These are phyloP conservation scores for Catostomus latipinnis DNA, from an alignment of 2,797 vertebrate genomes.

Conservation along the genomic window DNA sequence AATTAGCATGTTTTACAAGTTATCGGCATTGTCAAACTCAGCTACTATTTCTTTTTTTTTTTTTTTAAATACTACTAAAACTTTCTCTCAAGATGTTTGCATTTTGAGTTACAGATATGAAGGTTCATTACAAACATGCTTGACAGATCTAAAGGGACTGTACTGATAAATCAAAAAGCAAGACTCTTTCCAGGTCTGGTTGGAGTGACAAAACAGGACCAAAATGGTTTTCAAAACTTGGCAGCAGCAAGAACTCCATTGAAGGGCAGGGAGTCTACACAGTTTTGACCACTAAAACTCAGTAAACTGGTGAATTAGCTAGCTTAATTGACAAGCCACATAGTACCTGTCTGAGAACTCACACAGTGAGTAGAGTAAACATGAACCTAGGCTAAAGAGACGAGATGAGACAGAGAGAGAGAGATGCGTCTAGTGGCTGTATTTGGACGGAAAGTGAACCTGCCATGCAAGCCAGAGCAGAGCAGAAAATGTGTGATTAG, in stretches of 20 bases:
- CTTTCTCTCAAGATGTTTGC: too few species aligned
- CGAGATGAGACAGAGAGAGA: too few species aligned
- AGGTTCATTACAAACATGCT: too few species aligned
- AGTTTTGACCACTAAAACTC: conserved; percentile 18
- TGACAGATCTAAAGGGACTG: too few species aligned
- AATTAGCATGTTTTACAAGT: neutral
- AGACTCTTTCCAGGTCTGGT: neutral
- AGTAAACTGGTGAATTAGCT: conserved; percentile 41
- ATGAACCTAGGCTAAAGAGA: neutral
- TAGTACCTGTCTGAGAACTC: neutral
- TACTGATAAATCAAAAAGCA: too few species aligned
- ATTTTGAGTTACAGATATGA: too few species aligned
- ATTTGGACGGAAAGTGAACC: neutral
- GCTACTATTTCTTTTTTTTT: too few species aligned
- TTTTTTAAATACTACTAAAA: too few species aligned
- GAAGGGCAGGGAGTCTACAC: conserved; percentile 1
- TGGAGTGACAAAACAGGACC: neutral
- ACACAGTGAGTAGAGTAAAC: neutral
- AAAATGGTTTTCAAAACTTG: conserved; percentile 52
- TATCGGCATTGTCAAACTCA: neutral
- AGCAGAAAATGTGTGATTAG: conserved; percentile 5
- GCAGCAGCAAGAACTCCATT: conserved; percentile 41
- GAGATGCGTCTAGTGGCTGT: too few species aligned
- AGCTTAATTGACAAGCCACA: conserved; percentile 1
- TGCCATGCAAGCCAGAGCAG: neutral